Percentiles rank a stretch among this genome's conserved stretches.
Evolutionary conservation across 2,113 vertebrate genomes (phyloP).

Genomic region (Elachura formosa): DNA sequence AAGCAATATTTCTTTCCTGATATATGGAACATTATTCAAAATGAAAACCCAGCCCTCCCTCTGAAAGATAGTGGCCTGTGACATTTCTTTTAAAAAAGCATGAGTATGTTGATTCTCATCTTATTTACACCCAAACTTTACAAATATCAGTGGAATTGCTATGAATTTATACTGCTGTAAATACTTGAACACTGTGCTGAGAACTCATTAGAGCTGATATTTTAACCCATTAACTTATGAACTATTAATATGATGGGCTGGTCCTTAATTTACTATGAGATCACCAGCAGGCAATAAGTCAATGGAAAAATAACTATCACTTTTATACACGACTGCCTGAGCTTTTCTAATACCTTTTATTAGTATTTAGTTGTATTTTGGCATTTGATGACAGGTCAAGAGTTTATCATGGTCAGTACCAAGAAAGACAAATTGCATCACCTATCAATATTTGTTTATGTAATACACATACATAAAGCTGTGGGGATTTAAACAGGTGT

Average conservation of each 20-base stretch:
- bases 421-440: not conserved
- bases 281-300: not conserved
- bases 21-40: not conserved
- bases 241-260: not conserved
- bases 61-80: not conserved
- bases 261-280: not conserved
- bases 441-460: not conserved
- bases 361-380: not conserved
- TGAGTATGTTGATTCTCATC: not conserved
- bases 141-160: not conserved
- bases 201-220: not conserved
- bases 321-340: not conserved
- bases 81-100: not conserved
- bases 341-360: not conserved
- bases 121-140: not conserved
- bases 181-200: not conserved
- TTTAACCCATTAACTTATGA: not conserved
- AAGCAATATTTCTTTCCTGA: constrained; percentile 3
- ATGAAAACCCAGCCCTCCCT: not conserved
- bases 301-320: not conserved
- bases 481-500: not conserved
- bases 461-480: not conserved
- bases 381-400: not conserved
- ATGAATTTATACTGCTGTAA: not conserved
- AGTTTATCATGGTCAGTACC: not conserved